A percentile compares a stretch with the other conserved stretches of the same genome.
These are phyloP conservation scores for Chaetogeoica ovagalla DNA, from an alignment of 2,888 invertebrate genomes.

Conservation along the genomic window DNA sequence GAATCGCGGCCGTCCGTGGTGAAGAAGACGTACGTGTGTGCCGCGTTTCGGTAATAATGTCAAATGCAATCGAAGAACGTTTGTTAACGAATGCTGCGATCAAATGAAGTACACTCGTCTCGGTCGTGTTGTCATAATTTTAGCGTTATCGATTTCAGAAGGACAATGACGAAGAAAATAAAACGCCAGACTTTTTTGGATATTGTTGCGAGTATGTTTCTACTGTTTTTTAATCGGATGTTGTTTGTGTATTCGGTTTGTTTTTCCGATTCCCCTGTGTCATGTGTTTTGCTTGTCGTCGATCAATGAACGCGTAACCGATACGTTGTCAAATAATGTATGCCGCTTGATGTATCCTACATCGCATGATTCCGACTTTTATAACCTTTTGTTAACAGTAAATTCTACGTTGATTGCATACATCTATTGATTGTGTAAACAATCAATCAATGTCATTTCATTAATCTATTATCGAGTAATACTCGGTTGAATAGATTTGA, in stretches of 20 bases:
- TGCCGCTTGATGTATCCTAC: no score
- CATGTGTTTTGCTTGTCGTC: no score
- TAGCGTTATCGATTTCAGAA: constrained; percentile 40
- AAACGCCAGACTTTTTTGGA: constrained; percentile 18
- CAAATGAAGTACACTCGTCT: constrained; percentile 20
- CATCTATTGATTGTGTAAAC: background rate
- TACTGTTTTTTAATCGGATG: background rate
- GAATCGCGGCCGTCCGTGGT: background rate
- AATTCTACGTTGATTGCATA: no score
- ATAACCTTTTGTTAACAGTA: no score
- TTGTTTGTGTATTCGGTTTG: no score
- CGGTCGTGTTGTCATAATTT: constrained; percentile 11
- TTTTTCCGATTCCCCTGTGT: no score
- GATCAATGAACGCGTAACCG: no score
- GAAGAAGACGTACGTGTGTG: background rate
- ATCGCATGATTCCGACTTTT: no score
- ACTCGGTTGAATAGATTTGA: background rate
- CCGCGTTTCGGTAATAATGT: background rate
- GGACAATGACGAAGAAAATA: constrained; percentile 44
- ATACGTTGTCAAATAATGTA: no score
- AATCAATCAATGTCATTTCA: constrained; percentile 23
- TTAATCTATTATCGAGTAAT: background rate
- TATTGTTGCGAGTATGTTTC: constrained; percentile 28
- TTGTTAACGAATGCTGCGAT: background rate
- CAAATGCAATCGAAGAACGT: constrained; percentile 9